Percentiles rank a stretch among this genome's conserved stretches.
Evolutionary conservation across 2,797 vertebrate genomes (phyloP).

Genomic region (Hyperoplus immaculatus): DNA sequence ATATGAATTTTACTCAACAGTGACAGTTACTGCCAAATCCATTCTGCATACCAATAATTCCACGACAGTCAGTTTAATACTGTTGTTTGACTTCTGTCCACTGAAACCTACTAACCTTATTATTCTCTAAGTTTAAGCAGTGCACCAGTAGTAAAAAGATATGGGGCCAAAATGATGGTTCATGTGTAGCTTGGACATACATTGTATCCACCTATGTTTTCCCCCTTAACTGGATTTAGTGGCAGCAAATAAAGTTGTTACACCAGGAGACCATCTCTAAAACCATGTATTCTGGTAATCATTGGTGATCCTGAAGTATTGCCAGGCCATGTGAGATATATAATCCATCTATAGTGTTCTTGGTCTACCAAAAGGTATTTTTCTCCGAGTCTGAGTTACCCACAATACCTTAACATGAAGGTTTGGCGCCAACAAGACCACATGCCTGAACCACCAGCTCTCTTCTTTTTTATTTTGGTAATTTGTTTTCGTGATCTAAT

Average conservation of each 20-base stretch:
- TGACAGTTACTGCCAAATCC: conserved; percentile 1
- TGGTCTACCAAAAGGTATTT: neutral
- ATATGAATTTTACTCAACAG: neutral
- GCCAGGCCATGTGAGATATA: neutral
- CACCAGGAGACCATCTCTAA: neutral
- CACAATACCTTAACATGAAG: neutral
- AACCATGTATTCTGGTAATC: neutral
- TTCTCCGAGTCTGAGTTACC: too few species aligned
- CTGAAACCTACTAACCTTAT: neutral
- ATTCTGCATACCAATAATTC: neutral
- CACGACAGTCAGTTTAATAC: too few species aligned
- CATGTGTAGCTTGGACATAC: neutral
- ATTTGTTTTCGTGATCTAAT: neutral
- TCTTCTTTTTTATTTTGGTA: neutral
- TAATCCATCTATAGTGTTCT: neutral
- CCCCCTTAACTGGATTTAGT: neutral
- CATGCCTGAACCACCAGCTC: neutral
- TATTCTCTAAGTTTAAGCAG: neutral
- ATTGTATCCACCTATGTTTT: neutral
- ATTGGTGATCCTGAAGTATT: neutral
- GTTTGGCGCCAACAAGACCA: neutral
- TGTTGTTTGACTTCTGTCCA: neutral
- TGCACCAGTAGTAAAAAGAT: neutral
- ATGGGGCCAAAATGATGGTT: too few species aligned
- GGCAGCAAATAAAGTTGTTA: neutral